phyloP scores from a whole-genome alignment of 1,140 invertebrate genomes.

The Drosophila watanabei region DNA sequence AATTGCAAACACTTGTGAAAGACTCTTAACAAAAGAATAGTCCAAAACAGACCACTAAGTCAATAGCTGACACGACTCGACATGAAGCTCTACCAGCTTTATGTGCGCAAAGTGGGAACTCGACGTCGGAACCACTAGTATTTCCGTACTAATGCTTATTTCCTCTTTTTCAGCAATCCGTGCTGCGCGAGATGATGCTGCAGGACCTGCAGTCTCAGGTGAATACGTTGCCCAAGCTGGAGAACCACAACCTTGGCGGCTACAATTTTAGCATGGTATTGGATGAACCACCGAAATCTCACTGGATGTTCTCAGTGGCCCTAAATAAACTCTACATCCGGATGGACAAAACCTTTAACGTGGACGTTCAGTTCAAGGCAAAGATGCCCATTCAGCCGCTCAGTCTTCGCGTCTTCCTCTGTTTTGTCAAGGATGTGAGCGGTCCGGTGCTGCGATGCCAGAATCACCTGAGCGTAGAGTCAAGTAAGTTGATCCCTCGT shows the following conservation, averaged over 20 bases:
- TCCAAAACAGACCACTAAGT: neutral
- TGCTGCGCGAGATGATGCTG: slow-evolving; percentile 74
- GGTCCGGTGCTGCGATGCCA: slow-evolving; percentile 78
- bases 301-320: slow-evolving; percentile 65
- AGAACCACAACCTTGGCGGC: slow-evolving; percentile 72
- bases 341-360: slow-evolving; percentile 72
- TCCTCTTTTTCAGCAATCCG: slow-evolving; percentile 67
- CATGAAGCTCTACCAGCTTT: slow-evolving; percentile 56
- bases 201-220: slow-evolving; percentile 64
- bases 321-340: slow-evolving; percentile 75
- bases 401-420: slow-evolving; percentile 67
- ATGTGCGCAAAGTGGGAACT: slow-evolving; percentile 33
- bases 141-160: neutral
- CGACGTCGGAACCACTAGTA: neutral
- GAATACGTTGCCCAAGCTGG: slow-evolving; percentile 69
- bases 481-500: slow-evolving; percentile 27
- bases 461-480: slow-evolving; percentile 78
- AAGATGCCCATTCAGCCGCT: slow-evolving; percentile 74
- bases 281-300: slow-evolving; percentile 60
- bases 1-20: slow-evolving; percentile 50
- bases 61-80: slow-evolving; percentile 8
- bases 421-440: slow-evolving; percentile 76
- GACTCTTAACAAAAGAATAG: slow-evolving; percentile 8
- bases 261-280: slow-evolving; percentile 67
- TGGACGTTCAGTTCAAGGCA: slow-evolving; percentile 68